Percentiles rank a stretch among this genome's conserved stretches.
Conservation (phyloP, 1,140 invertebrate species). For the Pissodes strobi region DNA sequence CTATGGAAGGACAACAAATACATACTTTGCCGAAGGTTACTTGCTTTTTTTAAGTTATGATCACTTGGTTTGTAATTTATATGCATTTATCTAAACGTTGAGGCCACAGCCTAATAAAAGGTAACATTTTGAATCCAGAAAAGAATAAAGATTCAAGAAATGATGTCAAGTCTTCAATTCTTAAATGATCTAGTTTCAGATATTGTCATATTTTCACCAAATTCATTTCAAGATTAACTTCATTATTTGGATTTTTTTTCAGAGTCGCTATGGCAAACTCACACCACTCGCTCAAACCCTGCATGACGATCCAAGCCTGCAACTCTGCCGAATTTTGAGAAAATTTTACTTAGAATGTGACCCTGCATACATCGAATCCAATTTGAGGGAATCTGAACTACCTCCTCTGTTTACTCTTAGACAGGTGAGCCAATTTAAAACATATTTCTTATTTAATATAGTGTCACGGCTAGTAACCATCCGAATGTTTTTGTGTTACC, state of each 20-base stretch:
- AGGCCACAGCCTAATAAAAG: too few relatives aligned
- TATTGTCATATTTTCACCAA: too few relatives aligned
- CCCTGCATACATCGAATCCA: conserved; percentile 76
- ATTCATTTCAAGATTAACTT: not conserved
- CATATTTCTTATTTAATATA: not conserved
- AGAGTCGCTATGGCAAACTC: conserved; percentile 89
- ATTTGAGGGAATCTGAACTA: conserved; percentile 80
- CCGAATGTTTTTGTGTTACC: too few relatives aligned
- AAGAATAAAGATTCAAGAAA: too few relatives aligned
- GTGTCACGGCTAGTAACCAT: not conserved
- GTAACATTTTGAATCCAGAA: too few relatives aligned
- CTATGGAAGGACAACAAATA: conserved; percentile 80
- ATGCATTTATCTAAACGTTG: too few relatives aligned
- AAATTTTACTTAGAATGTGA: conserved; percentile 81
- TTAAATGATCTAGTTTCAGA: too few relatives aligned
- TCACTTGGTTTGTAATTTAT: too few relatives aligned
- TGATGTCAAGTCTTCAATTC: too few relatives aligned
- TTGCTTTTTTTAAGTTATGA: not conserved
- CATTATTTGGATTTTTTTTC: conserved; percentile 34
- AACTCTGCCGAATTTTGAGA: conserved; percentile 86
- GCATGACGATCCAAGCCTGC: conserved; percentile 94
- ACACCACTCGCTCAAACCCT: conserved; percentile 88
- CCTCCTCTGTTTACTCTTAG: conserved; percentile 88
- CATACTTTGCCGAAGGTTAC: conserved; percentile 83
- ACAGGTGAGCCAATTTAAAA: conserved; percentile 65